A percentile compares a stretch with the other conserved stretches of the same genome.
Evolutionary conservation across 2,113 vertebrate species (phyloP).

Genomic region (Peromyscus polionotus): DNA sequence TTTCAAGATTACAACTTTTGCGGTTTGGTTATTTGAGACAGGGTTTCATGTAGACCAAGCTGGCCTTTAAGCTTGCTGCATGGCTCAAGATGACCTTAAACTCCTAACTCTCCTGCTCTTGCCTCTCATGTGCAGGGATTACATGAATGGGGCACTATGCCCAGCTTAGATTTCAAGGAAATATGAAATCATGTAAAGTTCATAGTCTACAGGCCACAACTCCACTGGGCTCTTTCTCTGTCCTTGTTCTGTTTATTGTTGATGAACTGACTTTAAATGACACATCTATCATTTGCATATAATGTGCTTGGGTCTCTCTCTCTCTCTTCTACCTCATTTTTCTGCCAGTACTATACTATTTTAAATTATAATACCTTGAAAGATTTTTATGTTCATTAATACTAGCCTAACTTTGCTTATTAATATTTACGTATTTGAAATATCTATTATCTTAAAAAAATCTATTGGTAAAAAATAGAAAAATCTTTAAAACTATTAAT

Average conservation of each 20-base stretch:
- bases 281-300: background rate
- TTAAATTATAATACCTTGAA: slow-evolving; percentile 8
- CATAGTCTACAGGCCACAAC: background rate
- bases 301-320: background rate
- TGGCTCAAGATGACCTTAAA: background rate
- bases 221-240: no score
- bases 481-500: background rate
- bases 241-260: background rate
- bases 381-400: slow-evolving; percentile 17
- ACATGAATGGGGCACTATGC: background rate
- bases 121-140: no score
- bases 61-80: background rate
- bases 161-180: background rate
- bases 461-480: background rate
- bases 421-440: slow-evolving; percentile 37
- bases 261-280: background rate
- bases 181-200: background rate
- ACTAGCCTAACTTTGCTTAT: slow-evolving; percentile 14
- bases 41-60: background rate
- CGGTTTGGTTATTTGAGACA: background rate
- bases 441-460: background rate
- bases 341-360: background rate
- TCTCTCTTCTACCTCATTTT: background rate
- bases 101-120: background rate
- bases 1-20: slow-evolving; percentile 14